Base-by-base conservation (phyloP, 2,888 invertebrate species). In the Anodontia alba region DNA sequence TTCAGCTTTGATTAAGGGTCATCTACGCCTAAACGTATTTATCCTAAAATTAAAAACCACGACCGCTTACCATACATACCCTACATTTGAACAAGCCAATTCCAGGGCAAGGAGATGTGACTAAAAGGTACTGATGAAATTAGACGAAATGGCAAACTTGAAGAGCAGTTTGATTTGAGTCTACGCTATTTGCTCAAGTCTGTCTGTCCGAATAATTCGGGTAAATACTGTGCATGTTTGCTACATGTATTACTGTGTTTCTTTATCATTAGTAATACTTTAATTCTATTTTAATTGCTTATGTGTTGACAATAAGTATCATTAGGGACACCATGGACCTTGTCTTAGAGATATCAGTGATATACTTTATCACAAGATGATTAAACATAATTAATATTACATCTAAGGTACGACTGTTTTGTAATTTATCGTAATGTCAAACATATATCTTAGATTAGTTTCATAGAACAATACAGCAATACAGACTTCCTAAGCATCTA, bases 221-320 rank as follows among this genome's bases (percentile, higher is more conserved):
- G n/a, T n/a, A n/a, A n/a, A n/a, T n/a, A n/a, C n/a, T n/a, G n/a
- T n/a, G 38, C 38, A 38, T 38, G 38, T 38, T 38, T 38, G 12
- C 12, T 38, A 38, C n/a, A n/a, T 42, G 42, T 42, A 10, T 42
- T 42, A 42, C 7, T 12, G 46, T 46, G 17, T 46, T 46, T 20
- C 3, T 15, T 46, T 46, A 46, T 46, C 46, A 15, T 12, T 2
- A 46, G 15, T 20, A 46, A 46, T 46, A 42, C 15, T 42, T 46
- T 12, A 33, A 1, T 33, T 62, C 62, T 62, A 62, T 62, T 62
- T 62, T 62, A 7, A 62, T 33, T 33, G 62, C 62, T 62, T 31
- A 62, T 54, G 54, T 54, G 54, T 54, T 54, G 54, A 54, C 54
- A 54, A 54, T 54, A 54, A 54, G 54, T 54, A 54, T 54, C 23